A percentile compares a stretch with the other conserved stretches of the same genome.
Evolutionary conservation across 1,140 invertebrate species (phyloP).

Genomic region (Capitella teleta): DNA sequence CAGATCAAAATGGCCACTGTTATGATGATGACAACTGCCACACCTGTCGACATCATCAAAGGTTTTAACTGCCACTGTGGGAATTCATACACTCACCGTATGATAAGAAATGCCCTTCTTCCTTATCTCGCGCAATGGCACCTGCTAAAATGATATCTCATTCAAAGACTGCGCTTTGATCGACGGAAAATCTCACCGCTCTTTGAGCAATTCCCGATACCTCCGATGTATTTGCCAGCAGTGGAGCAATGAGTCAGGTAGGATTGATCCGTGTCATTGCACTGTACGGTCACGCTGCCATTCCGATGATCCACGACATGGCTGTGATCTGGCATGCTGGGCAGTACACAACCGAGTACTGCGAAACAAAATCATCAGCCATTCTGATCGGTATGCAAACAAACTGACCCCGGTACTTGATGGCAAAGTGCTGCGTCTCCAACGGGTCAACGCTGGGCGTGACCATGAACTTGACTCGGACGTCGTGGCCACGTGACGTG

Average conservation of each 20-base stretch:
- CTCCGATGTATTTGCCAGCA: background rate
- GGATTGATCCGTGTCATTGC: background rate
- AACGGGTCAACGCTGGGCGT: background rate
- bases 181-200: background rate
- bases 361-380: background rate
- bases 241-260: background rate
- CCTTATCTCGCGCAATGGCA: too few species aligned
- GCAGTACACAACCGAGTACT: slow-evolving; percentile 1
- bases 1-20: too few species aligned
- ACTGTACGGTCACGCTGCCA: background rate
- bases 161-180: background rate
- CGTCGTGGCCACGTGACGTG: background rate
- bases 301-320: background rate
- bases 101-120: too few species aligned
- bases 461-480: background rate
- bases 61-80: too few species aligned
- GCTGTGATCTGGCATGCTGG: background rate
- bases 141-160: background rate
- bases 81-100: too few species aligned
- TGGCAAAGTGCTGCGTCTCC: too few species aligned
- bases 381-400: background rate
- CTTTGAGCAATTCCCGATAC: background rate
- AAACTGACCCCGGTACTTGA: too few species aligned
- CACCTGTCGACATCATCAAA: too few species aligned
- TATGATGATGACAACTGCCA: too few species aligned